These are phyloP conservation scores for Akabosia matsudoensis DNA, from an alignment of 1,140 invertebrate genomes.

Conservation along the genomic window DNA sequence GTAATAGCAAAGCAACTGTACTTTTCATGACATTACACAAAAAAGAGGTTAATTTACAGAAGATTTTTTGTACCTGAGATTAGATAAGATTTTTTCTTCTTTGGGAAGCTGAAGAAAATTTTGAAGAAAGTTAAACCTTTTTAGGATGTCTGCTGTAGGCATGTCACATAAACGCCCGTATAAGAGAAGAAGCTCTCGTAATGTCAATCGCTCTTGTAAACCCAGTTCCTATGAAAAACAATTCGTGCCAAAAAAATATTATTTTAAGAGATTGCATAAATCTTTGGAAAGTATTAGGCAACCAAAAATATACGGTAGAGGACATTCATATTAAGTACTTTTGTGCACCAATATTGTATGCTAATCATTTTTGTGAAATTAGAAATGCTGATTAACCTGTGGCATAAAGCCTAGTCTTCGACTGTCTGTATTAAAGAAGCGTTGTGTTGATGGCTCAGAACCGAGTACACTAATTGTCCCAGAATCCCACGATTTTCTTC, in stretches of 20 bases:
- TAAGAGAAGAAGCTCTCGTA: not conserved
- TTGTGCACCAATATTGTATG: not conserved
- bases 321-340: too few relatives aligned
- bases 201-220: not conserved
- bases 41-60: not conserved
- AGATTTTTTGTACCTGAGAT: slow-evolving; percentile 9
- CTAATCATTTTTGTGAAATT: not conserved
- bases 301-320: too few relatives aligned
- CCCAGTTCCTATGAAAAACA: not conserved
- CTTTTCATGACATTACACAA: not conserved
- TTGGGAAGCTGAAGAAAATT: slow-evolving; percentile 12
- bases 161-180: not conserved
- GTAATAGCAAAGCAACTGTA: not conserved
- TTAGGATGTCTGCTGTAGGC: not conserved
- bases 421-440: not conserved
- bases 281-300: too few relatives aligned
- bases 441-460: slow-evolving; percentile 26
- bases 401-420: slow-evolving; percentile 48
- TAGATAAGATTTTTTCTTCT: not conserved
- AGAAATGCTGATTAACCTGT: not conserved
- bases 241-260: not conserved
- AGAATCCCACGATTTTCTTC: slow-evolving; percentile 48
- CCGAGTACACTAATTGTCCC: slow-evolving; percentile 53
- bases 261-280: too few relatives aligned
- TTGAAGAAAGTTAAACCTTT: not conserved